These are phyloP conservation scores for Hormaphis cornu DNA, from an alignment of 1,140 invertebrate genomes.

Conservation along the genomic window DNA sequence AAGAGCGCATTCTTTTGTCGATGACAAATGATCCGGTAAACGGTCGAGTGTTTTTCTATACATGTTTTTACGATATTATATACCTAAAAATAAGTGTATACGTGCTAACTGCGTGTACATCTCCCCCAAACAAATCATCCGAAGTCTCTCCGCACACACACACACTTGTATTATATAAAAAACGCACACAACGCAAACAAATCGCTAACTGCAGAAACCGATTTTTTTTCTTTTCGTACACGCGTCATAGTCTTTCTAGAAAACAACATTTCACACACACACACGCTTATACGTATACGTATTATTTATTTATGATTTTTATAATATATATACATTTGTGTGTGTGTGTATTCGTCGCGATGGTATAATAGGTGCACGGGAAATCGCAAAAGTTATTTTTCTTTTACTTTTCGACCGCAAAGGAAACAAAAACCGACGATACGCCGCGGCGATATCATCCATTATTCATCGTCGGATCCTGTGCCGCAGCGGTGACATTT, in stretches of 20 bases:
- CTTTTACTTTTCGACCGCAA: neutral
- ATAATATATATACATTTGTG: too few relatives aligned
- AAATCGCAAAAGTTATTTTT: slow-evolving; percentile 19
- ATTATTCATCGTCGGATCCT: slow-evolving; percentile 2
- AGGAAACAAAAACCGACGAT: slow-evolving; percentile 13
- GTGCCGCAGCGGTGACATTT: neutral
- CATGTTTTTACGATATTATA: neutral
- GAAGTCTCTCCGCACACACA: neutral
- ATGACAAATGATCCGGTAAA: slow-evolving; percentile 31
- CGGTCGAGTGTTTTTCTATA: neutral
- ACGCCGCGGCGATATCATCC: neutral
- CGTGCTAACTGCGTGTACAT: neutral
- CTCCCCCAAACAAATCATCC: neutral
- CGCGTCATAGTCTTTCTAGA: neutral
- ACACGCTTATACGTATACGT: too few relatives aligned
- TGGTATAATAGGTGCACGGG: too few relatives aligned
- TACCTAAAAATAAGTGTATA: neutral
- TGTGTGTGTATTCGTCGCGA: neutral
- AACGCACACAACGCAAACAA: neutral
- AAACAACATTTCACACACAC: too few relatives aligned
- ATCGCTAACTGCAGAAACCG: neutral
- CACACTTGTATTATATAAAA: too few relatives aligned
- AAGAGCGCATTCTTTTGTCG: neutral
- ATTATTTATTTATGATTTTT: too few relatives aligned
- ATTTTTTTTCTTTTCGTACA: neutral